Conservation (phyloP, 2,797 vertebrate genomes). For the Alcedo quadribrachys region DNA sequence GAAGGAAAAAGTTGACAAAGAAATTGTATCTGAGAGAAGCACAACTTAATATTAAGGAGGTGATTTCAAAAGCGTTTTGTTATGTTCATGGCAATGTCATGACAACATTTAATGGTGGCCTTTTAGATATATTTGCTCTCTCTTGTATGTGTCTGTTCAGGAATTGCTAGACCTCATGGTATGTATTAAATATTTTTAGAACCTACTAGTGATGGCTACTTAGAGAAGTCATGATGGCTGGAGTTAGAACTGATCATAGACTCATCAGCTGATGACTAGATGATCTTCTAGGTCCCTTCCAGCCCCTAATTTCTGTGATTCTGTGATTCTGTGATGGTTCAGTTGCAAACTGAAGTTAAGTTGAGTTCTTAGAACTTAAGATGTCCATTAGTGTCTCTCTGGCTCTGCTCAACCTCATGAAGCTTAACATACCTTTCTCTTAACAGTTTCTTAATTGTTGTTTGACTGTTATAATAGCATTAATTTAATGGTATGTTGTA, state of each 20-base stretch:
- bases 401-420: not conserved
- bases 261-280: not conserved
- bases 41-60: not conserved
- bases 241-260: not conserved
- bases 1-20: not conserved
- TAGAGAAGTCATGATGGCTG: not conserved
- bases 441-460: not conserved
- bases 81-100: not conserved
- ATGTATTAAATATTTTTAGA: not conserved
- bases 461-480: not conserved
- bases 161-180: not conserved
- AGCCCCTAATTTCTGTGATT: too few species aligned
- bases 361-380: not conserved
- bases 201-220: not conserved
- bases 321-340: not conserved
- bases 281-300: too few species aligned
- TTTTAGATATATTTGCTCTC: not conserved
- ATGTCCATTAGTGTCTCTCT: not conserved
- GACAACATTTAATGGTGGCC: not conserved
- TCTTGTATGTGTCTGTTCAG: not conserved
- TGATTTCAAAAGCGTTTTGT: not conserved
- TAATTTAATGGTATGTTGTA: not conserved
- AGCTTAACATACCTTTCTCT: not conserved
- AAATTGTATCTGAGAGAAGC: not conserved
- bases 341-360: not conserved